Evolutionary conservation across 2,797 vertebrate species (phyloP).

Genomic region (Otolemur crassicaudatus): DNA sequence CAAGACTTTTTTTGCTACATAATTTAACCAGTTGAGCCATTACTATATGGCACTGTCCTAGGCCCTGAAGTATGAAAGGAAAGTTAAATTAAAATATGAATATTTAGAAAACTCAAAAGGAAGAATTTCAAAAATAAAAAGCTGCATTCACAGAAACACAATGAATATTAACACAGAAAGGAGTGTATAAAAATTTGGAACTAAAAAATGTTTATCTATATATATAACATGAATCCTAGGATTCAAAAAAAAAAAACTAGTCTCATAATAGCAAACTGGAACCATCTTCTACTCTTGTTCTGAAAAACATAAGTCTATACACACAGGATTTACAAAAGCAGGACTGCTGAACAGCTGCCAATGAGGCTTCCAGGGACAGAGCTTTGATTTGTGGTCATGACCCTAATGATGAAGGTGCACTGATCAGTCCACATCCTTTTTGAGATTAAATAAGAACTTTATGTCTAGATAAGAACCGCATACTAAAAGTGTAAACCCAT

Average conservation of each 20-base stretch:
- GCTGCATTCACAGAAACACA: slow-evolving; percentile 1
- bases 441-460: slow-evolving; percentile 29
- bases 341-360: not conserved
- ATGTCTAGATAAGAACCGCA: not conserved
- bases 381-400: not conserved
- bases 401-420: not conserved
- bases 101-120: slow-evolving; percentile 12
- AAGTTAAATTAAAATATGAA: slow-evolving; percentile 49
- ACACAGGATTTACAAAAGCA: not conserved
- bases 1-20: not conserved
- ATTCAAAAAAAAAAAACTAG: not conserved
- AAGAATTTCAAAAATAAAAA: slow-evolving; percentile 48
- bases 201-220: not conserved
- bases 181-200: not conserved
- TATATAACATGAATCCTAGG: not conserved
- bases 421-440: not conserved
- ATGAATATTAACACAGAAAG: not conserved
- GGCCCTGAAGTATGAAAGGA: not conserved
- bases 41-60: not conserved
- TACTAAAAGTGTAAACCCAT: slow-evolving; percentile 25
- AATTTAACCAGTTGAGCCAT: not conserved
- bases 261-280: not conserved
- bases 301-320: not conserved
- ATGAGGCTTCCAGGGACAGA: not conserved
- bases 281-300: not conserved